phyloP scores from a whole-genome alignment of 2,888 invertebrate species.

The Oxytorus armatus region DNA sequence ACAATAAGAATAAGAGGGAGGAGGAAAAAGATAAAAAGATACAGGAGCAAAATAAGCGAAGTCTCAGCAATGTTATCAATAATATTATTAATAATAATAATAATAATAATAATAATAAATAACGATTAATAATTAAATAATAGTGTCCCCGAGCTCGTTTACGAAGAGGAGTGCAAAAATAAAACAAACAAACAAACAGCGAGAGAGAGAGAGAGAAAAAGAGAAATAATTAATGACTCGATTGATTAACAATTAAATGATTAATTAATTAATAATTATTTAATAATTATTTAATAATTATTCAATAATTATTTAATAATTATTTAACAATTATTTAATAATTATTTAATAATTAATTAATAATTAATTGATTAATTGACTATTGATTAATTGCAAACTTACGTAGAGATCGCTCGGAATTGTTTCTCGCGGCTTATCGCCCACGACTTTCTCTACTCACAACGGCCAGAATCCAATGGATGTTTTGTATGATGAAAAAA shows the following conservation, averaged over 20 bases:
- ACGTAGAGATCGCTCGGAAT: conserved; percentile 66
- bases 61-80: conserved; percentile 69
- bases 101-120: conserved; percentile 55
- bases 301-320: no score
- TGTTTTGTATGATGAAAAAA: conserved; percentile 82
- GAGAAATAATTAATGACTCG: conserved; percentile 46
- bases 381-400: conserved; percentile 43
- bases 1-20: conserved; percentile 40
- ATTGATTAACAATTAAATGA: conserved; percentile 63
- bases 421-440: conserved; percentile 62
- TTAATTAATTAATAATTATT: no score
- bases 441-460: conserved; percentile 76
- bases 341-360: no score
- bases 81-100: conserved; percentile 61
- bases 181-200: no score
- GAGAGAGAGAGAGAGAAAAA: conserved; percentile 20
- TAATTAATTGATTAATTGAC: no score
- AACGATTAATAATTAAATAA: conserved; percentile 60
- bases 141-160: conserved; percentile 61
- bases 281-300: no score
- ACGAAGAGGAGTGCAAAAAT: conserved; percentile 39
- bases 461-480: conserved; percentile 82
- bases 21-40: conserved; percentile 42
- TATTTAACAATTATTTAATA: no score
- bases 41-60: conserved; percentile 46